phyloP scores from a whole-genome alignment of 2,113 vertebrate species.

The Hemichromis elongatus region DNA sequence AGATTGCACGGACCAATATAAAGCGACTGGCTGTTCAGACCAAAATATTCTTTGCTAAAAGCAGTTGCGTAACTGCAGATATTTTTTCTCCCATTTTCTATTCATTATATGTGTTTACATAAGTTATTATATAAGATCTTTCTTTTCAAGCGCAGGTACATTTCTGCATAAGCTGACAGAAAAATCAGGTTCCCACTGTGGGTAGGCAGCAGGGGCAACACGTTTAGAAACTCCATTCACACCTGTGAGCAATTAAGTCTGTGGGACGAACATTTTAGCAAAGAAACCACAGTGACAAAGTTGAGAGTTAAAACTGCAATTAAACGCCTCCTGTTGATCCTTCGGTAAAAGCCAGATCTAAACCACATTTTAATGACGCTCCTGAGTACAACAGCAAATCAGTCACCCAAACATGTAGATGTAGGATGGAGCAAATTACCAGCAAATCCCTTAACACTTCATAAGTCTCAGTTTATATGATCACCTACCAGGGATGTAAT shows the following conservation, averaged over 20 bases:
- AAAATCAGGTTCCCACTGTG: neutral
- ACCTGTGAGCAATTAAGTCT: neutral
- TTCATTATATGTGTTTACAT: neutral
- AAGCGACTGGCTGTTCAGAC: neutral
- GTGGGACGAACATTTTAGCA: neutral
- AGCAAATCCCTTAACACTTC: neutral
- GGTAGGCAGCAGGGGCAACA: neutral
- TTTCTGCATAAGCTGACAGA: neutral
- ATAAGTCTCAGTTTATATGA: neutral
- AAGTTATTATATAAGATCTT: neutral
- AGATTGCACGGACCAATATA: neutral
- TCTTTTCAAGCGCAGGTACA: neutral
- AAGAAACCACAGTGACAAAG: neutral
- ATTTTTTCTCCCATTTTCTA: neutral
- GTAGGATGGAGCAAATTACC: neutral
- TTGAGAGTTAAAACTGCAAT: neutral
- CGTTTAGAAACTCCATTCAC: constrained; percentile 8
- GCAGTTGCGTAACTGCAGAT: neutral
- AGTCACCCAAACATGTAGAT: neutral
- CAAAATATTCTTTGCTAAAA: neutral
- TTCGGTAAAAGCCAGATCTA: neutral
- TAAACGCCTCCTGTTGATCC: neutral
- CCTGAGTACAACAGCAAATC: neutral
- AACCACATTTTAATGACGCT: neutral
- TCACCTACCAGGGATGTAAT: neutral